Base-by-base conservation (phyloP, 1,140 invertebrate genomes). In the Liolophura sinensis region DNA sequence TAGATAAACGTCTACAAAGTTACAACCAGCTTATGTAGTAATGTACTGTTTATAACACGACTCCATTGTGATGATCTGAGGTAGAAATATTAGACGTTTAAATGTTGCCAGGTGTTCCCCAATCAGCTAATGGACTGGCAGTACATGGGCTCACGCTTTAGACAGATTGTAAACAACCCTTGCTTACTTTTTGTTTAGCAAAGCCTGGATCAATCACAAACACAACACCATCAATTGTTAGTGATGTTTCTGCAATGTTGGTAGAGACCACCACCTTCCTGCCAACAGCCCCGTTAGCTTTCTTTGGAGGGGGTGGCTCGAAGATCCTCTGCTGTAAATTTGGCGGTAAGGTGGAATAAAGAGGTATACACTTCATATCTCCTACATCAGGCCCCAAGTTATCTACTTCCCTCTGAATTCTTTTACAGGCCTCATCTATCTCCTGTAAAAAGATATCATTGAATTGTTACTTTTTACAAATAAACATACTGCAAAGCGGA, bases 141-240 rank as follows among this genome's bases (percentile, higher is more conserved):
- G 31, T 40, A 40, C 3, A 40, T 40, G 31, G 3, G 31, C 31
- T 40, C n/a, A 54, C 3, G n/a, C 12, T 54, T 54, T 7, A 24
- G n/a, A 5, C 12, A 54, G n/a, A 54, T 12, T n/a, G 24, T 12
- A 54, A 3, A 4, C 12, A 54, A 22, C 50, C 20, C 27, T 62
- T 82, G 90, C 93, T 86, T 82, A 90, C 93, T 86, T 98, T 99
- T 84, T 99, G 98, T 84, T 99, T 99, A 0, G 97, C 95, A 88
- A 99, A 99, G 18, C 98, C 98, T n/a, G 98, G 97, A 87, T 99
- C 98, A 79, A 99, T 99, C 0, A 99, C 98, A 87, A 98, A 99
- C 9, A 99, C 97, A n/a, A 99, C 96, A 65, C 98, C 98, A 81
- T 99, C 98, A 77, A 99, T 99, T 0, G 98, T 99, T 6, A 99